phyloP scores from a whole-genome alignment of 2,888 invertebrate genomes.

The Xanthostigma xanthostigma region DNA sequence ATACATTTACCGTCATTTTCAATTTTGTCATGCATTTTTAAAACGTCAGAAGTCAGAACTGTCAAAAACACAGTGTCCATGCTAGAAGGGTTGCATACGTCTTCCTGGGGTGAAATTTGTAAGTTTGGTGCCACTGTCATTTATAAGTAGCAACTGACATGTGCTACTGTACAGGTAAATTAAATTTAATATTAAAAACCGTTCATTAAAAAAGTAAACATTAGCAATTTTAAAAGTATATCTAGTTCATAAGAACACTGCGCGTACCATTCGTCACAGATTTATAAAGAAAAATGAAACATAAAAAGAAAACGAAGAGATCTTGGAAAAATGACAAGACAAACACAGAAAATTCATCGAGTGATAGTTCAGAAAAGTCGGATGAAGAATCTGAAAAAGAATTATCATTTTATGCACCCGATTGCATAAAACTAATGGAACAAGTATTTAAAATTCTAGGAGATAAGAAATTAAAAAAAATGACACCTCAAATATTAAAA shows the following conservation, averaged over 20 bases:
- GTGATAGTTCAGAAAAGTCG: constrained; percentile 11
- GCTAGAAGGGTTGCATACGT: background rate
- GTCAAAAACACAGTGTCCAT: too few species aligned
- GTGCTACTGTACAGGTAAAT: too few species aligned
- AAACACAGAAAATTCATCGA: constrained; percentile 14
- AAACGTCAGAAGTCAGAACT: too few species aligned
- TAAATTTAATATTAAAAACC: too few species aligned
- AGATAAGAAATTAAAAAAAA: constrained; percentile 26
- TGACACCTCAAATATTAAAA: constrained; percentile 22
- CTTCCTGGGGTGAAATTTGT: background rate
- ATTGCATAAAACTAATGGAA: constrained; percentile 28
- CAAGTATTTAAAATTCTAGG: constrained; percentile 27
- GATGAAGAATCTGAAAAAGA: constrained; percentile 25
- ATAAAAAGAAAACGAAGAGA: constrained; percentile 5
- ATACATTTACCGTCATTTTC: constrained; percentile 7
- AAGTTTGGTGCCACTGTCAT: too few species aligned
- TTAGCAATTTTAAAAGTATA: too few species aligned
- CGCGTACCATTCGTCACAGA: background rate
- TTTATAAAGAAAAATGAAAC: background rate
- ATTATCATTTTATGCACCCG: constrained; percentile 24
- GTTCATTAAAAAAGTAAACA: too few species aligned
- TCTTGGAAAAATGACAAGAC: constrained; percentile 4
- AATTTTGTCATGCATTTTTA: constrained; percentile 3
- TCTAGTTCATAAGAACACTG: too few species aligned
- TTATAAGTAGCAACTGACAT: too few species aligned